Evolutionary conservation across 2,888 invertebrate genomes (phyloP).

Genomic region (Thelaira solivaga): DNA sequence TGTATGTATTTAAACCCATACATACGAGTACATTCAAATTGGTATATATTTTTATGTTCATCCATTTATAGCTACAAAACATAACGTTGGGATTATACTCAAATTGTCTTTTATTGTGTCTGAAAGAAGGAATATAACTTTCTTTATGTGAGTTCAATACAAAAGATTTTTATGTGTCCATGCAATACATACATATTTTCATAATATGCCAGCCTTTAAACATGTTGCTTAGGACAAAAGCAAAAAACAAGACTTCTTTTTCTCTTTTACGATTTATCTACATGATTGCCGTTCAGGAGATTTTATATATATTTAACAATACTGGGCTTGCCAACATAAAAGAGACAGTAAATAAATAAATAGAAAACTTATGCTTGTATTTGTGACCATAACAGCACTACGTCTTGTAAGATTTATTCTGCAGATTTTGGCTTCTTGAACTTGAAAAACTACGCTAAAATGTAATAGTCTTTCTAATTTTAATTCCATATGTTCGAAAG

Average conservation of each 20-base stretch:
- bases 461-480: no score
- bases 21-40: no score
- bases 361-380: no score
- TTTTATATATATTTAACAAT: neutral
- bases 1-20: slow-evolving; percentile 20
- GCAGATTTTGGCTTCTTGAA: no score
- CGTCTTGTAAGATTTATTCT: no score
- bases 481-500: no score
- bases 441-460: no score
- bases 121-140: neutral
- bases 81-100: neutral
- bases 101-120: neutral
- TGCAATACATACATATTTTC: no score
- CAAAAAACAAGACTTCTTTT: slow-evolving; percentile 31
- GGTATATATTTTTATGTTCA: slow-evolving; percentile 18
- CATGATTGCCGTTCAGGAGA: neutral
- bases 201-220: slow-evolving; percentile 28
- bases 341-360: neutral
- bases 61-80: neutral
- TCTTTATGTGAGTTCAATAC: slow-evolving; percentile 38
- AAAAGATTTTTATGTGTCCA: slow-evolving; percentile 21
- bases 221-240: slow-evolving; percentile 55
- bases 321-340: neutral
- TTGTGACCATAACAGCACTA: no score
- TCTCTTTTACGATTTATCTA: slow-evolving; percentile 67